These are phyloP conservation scores for Protobothrops flavoviridis DNA, from an alignment of 2,113 vertebrate species.

Conservation along the genomic window DNA sequence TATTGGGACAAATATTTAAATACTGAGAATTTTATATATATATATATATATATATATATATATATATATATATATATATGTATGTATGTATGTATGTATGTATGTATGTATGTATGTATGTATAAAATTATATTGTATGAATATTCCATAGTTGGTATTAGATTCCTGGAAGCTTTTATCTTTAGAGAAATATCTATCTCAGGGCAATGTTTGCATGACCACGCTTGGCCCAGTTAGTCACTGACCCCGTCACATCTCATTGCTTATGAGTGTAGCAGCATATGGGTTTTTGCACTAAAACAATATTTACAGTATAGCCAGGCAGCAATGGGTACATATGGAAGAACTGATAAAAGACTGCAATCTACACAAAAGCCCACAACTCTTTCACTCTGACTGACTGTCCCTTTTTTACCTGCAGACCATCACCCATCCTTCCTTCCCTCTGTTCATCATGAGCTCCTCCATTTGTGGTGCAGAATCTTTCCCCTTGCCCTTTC, in stretches of 20 bases:
- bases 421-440: neutral
- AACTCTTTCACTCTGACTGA: neutral
- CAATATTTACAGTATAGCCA: neutral
- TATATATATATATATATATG: too few relatives aligned
- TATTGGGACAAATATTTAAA: neutral
- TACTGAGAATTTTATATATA: neutral
- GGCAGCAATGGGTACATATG: neutral
- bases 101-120: too few relatives aligned
- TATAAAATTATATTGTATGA: neutral
- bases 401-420: neutral
- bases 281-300: neutral
- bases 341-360: neutral
- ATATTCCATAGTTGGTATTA: neutral
- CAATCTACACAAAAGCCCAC: neutral
- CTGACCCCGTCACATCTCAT: neutral
- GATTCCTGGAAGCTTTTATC: neutral
- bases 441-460: neutral
- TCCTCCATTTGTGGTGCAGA: neutral
- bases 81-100: too few relatives aligned
- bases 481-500: neutral
- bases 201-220: neutral
- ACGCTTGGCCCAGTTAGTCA: too few relatives aligned
- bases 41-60: too few relatives aligned
- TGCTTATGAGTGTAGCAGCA: neutral
- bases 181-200: neutral